A percentile compares a stretch with the other conserved stretches of the same genome.
Conservation (phyloP, 2,797 vertebrate species). For the Lophotriccus pileatus region DNA sequence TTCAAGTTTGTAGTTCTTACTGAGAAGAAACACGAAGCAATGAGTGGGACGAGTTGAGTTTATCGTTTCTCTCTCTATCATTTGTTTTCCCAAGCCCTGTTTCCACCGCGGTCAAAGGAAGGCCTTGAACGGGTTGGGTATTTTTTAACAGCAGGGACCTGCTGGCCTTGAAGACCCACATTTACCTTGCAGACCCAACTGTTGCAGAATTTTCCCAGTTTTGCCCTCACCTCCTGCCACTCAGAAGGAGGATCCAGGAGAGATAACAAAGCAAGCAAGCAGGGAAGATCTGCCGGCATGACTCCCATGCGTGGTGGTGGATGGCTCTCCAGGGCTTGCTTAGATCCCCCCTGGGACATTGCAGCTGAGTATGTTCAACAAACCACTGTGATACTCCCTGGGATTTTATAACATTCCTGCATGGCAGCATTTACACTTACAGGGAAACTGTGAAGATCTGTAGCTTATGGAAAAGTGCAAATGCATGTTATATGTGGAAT, state of each 20-base stretch:
- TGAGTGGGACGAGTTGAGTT: not conserved
- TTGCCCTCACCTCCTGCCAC: not conserved
- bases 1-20: not conserved
- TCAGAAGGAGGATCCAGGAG: not conserved
- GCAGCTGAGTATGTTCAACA: not conserved
- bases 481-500: not conserved
- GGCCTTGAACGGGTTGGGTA: not conserved
- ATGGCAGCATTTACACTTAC: not conserved
- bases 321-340: not conserved
- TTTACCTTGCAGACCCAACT: not conserved
- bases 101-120: not conserved
- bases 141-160: not conserved
- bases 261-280: not conserved
- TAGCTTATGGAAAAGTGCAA: not conserved
- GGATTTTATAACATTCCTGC: not conserved
- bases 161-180: not conserved
- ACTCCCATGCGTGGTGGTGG: accelerated
- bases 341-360: not conserved
- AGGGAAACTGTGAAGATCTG: not conserved
- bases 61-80: not conserved
- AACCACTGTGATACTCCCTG: not conserved
- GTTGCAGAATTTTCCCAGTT: not conserved
- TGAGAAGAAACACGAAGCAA: not conserved
- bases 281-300: not conserved
- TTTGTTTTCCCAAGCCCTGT: not conserved